A percentile compares a stretch with the other conserved stretches of the same genome.
Conservation (phyloP, 2,113 vertebrate genomes). For the Platysteira castanea region DNA sequence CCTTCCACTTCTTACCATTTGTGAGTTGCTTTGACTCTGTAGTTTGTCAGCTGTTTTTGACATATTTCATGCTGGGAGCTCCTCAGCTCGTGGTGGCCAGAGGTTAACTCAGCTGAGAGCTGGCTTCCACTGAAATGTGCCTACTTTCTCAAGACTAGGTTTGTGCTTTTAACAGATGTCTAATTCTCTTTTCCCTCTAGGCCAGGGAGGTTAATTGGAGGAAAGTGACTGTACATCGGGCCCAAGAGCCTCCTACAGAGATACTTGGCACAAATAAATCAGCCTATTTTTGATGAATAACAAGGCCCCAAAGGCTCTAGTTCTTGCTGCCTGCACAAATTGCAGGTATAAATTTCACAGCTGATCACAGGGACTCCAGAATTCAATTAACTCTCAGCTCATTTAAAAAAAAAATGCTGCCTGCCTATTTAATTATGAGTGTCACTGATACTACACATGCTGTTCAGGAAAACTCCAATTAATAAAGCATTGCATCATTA, state of each 20-base stretch:
- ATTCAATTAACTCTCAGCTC: constrained; percentile 59
- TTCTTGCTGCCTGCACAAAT: constrained; percentile 52
- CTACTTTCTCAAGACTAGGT: constrained; percentile 40
- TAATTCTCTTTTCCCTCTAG: constrained; percentile 45
- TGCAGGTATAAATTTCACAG: constrained; percentile 62
- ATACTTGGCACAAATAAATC: constrained; percentile 60
- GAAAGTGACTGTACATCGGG: constrained; percentile 51
- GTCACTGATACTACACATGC: constrained; percentile 41
- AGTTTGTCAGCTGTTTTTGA: neutral
- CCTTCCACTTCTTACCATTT: neutral
- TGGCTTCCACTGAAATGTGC: constrained; percentile 33
- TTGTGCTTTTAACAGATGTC: constrained; percentile 64
- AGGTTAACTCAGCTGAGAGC: constrained; percentile 38
- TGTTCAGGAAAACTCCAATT: constrained; percentile 55
- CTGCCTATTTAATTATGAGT: constrained; percentile 52
- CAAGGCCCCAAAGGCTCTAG: constrained; percentile 51
- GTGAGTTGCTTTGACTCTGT: neutral
- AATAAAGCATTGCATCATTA: constrained; percentile 59
- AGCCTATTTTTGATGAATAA: constrained; percentile 58
- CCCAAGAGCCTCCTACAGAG: constrained; percentile 48
- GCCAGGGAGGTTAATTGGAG: constrained; percentile 64
- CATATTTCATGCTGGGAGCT: constrained; percentile 12
- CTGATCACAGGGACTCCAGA: constrained; percentile 54
- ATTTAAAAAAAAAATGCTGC: constrained; percentile 16
- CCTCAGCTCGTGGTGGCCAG: constrained; percentile 23